phyloP scores from a whole-genome alignment of 2,888 invertebrate genomes.

The Cordylochernes scorpioides region DNA sequence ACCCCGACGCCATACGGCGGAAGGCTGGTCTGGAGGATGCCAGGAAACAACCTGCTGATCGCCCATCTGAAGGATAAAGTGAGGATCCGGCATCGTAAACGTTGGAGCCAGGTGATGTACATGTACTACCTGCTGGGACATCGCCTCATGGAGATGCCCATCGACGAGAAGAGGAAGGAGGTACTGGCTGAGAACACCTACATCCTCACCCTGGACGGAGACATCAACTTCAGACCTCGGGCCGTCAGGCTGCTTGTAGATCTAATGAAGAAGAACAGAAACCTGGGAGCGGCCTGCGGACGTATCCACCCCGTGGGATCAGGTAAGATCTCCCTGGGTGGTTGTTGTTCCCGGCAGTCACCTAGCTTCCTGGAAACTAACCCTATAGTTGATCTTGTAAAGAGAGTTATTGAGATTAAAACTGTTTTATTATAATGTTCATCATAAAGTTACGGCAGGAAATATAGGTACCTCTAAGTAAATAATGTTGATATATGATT shows the following conservation, averaged over 20 bases:
- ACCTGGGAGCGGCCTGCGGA: slow-evolving; percentile 61
- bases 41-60: slow-evolving; percentile 53
- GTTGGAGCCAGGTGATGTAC: slow-evolving; percentile 81
- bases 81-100: slow-evolving; percentile 60
- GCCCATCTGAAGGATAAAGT: slow-evolving; percentile 68
- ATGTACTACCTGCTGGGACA: slow-evolving; percentile 71
- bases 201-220: slow-evolving; percentile 56
- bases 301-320: slow-evolving; percentile 64
- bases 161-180: slow-evolving; percentile 28
- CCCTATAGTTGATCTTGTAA: too few species aligned
- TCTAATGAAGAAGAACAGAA: slow-evolving; percentile 50
- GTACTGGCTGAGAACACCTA: slow-evolving; percentile 52
- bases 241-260: slow-evolving; percentile 52
- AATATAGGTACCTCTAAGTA: too few species aligned
- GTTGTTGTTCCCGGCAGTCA: neutral
- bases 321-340: slow-evolving; percentile 17
- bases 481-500: too few species aligned
- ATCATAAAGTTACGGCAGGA: too few species aligned
- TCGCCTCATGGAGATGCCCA: slow-evolving; percentile 39
- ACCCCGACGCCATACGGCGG: slow-evolving; percentile 64
- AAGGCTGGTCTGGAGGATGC: slow-evolving; percentile 49
- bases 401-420: too few species aligned
- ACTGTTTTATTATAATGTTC: too few species aligned
- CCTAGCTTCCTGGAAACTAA: too few species aligned
- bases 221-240: slow-evolving; percentile 56